phyloP scores from a whole-genome alignment of 2,113 vertebrate genomes.

The Chaetops frenatus region DNA sequence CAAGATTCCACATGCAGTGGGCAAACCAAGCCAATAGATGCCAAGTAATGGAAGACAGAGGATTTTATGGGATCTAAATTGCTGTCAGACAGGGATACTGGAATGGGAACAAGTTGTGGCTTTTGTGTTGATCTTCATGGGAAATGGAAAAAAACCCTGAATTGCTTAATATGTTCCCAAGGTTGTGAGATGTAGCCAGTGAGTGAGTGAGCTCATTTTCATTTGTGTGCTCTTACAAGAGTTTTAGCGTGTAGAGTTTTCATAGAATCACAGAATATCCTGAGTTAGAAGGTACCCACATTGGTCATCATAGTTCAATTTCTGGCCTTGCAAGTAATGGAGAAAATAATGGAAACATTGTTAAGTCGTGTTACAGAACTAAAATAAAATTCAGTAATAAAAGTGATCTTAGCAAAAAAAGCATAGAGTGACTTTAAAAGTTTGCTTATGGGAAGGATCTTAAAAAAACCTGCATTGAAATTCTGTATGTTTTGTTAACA shows the following conservation, averaged over 20 bases:
- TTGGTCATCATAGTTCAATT: not conserved
- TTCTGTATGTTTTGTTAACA: not conserved
- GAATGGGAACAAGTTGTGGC: not conserved
- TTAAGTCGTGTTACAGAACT: not conserved
- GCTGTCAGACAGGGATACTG: not conserved
- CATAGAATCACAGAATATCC: not conserved
- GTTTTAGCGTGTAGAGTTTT: not conserved
- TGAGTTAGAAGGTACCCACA: fast-evolving
- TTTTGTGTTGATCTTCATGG: not conserved
- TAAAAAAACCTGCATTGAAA: not conserved
- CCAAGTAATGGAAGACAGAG: not conserved
- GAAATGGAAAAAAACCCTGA: not conserved
- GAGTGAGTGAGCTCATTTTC: not conserved
- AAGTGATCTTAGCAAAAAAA: not conserved
- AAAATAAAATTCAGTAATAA: not conserved
- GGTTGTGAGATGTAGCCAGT: not conserved
- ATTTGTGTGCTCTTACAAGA: not conserved
- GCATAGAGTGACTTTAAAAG: not conserved
- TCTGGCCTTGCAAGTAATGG: not conserved
- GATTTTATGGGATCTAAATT: not conserved
- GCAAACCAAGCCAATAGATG: not conserved
- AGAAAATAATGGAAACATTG: not conserved
- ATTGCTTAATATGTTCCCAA: not conserved
- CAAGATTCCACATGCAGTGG: not conserved
- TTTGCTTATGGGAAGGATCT: not conserved